Evolutionary conservation across 2,797 vertebrate species (phyloP).

Genomic region (Parotocinclus haroldoi): DNA sequence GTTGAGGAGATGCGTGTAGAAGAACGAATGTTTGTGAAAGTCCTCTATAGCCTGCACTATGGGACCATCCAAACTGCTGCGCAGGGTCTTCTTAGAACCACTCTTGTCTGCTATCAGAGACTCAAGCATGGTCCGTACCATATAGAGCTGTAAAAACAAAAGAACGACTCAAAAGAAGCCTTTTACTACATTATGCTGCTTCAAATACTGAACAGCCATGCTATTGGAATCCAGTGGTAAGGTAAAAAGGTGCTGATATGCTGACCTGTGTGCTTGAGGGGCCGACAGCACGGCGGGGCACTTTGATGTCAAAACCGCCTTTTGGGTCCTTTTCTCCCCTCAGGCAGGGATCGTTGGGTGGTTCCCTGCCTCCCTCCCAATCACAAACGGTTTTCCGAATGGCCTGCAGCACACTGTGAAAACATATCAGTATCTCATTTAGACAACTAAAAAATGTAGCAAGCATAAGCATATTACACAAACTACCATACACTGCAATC

Average conservation of each 20-base stretch:
- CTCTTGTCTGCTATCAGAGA: slow-evolving; percentile 98
- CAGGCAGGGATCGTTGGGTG: slow-evolving; percentile 95
- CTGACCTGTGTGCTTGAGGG: slow-evolving; percentile 96
- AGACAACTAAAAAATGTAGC: no score
- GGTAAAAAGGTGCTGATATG: background rate
- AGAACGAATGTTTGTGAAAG: slow-evolving; percentile 98
- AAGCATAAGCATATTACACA: no score
- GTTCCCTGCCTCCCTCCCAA: slow-evolving; percentile 94
- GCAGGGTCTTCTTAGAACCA: slow-evolving; percentile 94
- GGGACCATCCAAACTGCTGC: slow-evolving; percentile 94
- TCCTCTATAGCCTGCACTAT: slow-evolving; percentile 97
- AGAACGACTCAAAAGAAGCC: background rate
- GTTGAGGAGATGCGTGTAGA: slow-evolving; percentile 97
- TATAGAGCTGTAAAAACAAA: slow-evolving; percentile 82
- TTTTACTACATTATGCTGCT: background rate
- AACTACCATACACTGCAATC: no score
- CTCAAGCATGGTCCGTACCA: slow-evolving; percentile 98
- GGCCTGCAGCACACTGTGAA: slow-evolving; percentile 89
- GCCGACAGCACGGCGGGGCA: slow-evolving; percentile 92
- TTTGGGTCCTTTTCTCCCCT: slow-evolving; percentile 98
- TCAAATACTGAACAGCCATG: background rate
- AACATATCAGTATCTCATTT: background rate
- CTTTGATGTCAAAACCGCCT: slow-evolving; percentile 98
- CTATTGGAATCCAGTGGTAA: no score
- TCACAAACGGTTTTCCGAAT: slow-evolving; percentile 98